These are phyloP conservation scores for Neosilurus mollespiculum DNA, from an alignment of 2,797 vertebrate species.

Conservation along the genomic window DNA sequence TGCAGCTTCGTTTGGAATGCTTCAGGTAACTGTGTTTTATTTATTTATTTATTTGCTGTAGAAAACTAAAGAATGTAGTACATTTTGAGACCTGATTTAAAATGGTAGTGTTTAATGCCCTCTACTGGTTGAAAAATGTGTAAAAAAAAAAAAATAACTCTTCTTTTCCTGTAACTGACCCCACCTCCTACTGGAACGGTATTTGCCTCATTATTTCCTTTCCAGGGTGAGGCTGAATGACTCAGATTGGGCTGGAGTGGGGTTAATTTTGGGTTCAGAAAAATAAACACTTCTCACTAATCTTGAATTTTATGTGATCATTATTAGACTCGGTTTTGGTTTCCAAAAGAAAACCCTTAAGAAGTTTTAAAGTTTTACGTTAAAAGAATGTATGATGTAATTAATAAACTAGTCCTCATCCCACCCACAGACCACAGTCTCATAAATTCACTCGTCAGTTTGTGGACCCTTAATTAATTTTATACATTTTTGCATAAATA, in stretches of 20 bases:
- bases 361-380: too few species aligned
- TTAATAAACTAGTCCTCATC: background rate
- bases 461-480: too few species aligned
- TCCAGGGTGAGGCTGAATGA: background rate
- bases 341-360: too few species aligned
- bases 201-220: background rate
- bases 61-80: background rate
- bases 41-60: background rate
- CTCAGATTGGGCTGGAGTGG: background rate
- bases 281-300: background rate
- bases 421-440: background rate
- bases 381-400: too few species aligned
- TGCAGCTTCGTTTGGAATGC: constrained; percentile 84
- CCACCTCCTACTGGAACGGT: background rate
- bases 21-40: constrained; percentile 76
- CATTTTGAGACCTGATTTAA: background rate
- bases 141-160: background rate
- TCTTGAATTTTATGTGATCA: background rate
- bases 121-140: background rate
- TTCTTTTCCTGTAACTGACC: background rate
- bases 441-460: too few species aligned
- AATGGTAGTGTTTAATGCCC: background rate
- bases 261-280: background rate
- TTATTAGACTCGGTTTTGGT: background rate
- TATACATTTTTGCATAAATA: too few species aligned